Evolutionary conservation across 2,888 invertebrate species (phyloP), one percentile per base, ranked within the genome.

Genomic region (Phlogophora meticulosa): DNA sequence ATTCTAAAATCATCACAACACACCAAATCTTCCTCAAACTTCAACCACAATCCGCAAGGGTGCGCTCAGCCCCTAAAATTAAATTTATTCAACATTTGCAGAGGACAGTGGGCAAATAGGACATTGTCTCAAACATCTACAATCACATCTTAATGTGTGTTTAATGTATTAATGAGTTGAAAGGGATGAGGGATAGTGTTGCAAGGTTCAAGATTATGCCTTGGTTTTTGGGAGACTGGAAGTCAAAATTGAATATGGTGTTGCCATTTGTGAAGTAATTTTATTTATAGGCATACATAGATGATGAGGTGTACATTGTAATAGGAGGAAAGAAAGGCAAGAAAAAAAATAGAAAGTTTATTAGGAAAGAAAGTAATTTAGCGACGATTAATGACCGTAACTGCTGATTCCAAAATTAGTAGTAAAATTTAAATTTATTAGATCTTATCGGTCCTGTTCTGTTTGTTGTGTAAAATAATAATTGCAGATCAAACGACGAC

Each of bases 101-200:
- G 63, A 92, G 92, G 92, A 91, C 90, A 81, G 78, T 86, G 72
- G 57, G 84, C 79, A 89, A 89, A 89, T 88, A 86, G 80, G 67
- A 78, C 84, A 82, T 87, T 88, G 87, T 87, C 86, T 85, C 81
- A 59, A 77, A 72, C 76, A 76, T 83, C 69, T 69, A 83, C 83
- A 86, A 89, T 88, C 83, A 81, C 85, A 83, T 87, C 87, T 85
- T 88, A 89, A 93, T 89, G 88, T 91, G 89, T 92, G 89, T 90
- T 90, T 91, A 91, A 92, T 90, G 88, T 91, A 90, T 92, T 93
- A 92, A 92, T 92, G 91, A 91, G 88, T 86, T 86, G 78, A 85
- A 80, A 84, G 72, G 74, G 76, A 52, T 74, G 66, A 49, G 42
- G 48, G 38, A 40, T 52, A 56, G 71, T 75, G 67, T 77, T 82